Base-by-base conservation (phyloP, 2,113 vertebrate species). In the Sinocyclocheilus maitianheensis region DNA sequence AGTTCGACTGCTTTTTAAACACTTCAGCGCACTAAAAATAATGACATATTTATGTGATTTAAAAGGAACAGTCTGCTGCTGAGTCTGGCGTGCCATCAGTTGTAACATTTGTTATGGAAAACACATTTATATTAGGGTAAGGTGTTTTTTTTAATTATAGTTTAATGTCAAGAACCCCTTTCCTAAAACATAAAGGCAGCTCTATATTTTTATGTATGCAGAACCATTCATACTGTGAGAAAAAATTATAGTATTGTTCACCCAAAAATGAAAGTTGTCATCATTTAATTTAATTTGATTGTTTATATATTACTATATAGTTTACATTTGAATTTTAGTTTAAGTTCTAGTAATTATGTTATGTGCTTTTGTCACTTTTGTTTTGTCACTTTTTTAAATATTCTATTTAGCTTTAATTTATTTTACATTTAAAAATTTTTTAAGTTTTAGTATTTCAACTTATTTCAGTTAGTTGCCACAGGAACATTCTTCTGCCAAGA, bases 1-100 rank as follows among this genome's bases (percentile, higher is more conserved):
- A 85, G 75, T 89, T 85, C 69, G 82, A 71, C 79, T 55, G 83
- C 34, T 63, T 83, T 76, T 88, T 86, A 88, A 89, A 78, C 63
- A 83, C 74, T 84, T 78, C 8, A 43, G 74, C 26, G 18, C 55
- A 53, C 51, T 77, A 53, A 87, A 84, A 77, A 81, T 76, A 87
- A 85, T 83, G 5, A 48, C 30, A 34, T 34, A 24, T 58, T 43
- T 30, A 55, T 77, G n/a, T 75, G 69, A 77, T 86, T 79, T 83
- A 65, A 58, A 81, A 65, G 74, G 14, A 46, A 37, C 53, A 53
- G 30, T 24, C 22, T 8, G 13, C 30, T 48, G 24, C 63, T 77
- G 72, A 71, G 62, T 71, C 26, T 43, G 74, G 65, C 60, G 22
- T 34, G 1, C 34, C 60, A 26, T 69, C 69, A 22, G 72, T 51